phyloP scores from a whole-genome alignment of 2,797 vertebrate species.

The Sebastiscus albofasciatus region DNA sequence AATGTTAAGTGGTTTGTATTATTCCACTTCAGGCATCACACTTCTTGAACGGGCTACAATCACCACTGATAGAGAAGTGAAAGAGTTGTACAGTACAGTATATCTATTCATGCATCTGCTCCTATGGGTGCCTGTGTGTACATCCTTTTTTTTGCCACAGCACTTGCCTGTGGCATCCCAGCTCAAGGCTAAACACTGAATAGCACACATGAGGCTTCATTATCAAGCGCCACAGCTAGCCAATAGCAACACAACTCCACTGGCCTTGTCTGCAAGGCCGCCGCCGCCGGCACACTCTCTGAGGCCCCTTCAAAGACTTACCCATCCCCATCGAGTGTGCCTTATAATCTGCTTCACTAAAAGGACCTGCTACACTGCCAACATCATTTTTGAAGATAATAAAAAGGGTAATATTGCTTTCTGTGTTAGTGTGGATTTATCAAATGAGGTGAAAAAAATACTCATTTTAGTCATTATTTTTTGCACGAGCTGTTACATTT shows the following conservation, averaged over 20 bases:
- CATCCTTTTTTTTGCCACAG: not conserved
- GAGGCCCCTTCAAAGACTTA: slow-evolving; percentile 30
- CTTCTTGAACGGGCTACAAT: not conserved
- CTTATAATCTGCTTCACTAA: slow-evolving; percentile 15
- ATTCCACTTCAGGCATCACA: not conserved
- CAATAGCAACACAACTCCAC: slow-evolving; percentile 44
- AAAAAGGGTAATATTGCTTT: slow-evolving; percentile 15
- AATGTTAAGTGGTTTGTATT: not conserved
- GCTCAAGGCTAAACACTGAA: slow-evolving; percentile 72
- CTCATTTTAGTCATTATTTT: not conserved
- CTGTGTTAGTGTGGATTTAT: not conserved
- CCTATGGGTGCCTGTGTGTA: not conserved
- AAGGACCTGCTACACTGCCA: slow-evolving; percentile 15
- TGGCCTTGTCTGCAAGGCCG: slow-evolving; percentile 62
- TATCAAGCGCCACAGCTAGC: not conserved
- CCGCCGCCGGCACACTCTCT: not conserved
- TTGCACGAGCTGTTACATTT: not conserved
- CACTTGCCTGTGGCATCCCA: slow-evolving; percentile 33
- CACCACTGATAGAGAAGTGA: not conserved
- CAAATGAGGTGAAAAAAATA: slow-evolving; percentile 1
- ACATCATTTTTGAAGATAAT: slow-evolving; percentile 13
- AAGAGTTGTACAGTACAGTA: slow-evolving; percentile 5
- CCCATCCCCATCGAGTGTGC: slow-evolving; percentile 2
- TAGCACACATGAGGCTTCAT: slow-evolving; percentile 64
- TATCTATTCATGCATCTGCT: slow-evolving; percentile 25